phyloP scores from a whole-genome alignment of 1,140 invertebrate species.

The Drosophila ambigua region DNA sequence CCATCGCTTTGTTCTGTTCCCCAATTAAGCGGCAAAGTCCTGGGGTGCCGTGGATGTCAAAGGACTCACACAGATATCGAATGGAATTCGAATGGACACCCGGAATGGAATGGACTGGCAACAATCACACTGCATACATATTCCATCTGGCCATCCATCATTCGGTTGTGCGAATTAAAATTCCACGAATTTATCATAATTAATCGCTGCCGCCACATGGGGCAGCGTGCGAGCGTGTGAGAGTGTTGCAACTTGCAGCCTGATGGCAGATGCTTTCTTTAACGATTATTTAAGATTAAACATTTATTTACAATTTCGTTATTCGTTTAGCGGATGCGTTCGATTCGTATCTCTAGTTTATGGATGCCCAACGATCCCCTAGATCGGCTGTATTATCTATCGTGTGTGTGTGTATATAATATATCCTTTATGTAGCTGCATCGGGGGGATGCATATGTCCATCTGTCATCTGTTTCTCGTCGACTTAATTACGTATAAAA shows the following conservation, averaged over 20 bases:
- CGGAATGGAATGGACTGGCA: neutral
- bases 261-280: constrained; percentile 28
- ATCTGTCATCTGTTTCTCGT: constrained; percentile 45
- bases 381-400: constrained; percentile 31
- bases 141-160: constrained; percentile 70
- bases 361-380: constrained; percentile 26
- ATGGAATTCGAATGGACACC: constrained; percentile 24
- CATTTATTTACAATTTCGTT: constrained; percentile 75
- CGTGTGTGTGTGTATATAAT: constrained; percentile 21
- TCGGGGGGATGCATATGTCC: constrained; percentile 28
- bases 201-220: constrained; percentile 54
- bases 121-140: neutral
- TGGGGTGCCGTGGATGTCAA: constrained; percentile 30
- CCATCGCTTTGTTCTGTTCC: neutral
- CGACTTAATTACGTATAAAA: constrained; percentile 80
- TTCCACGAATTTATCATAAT: constrained; percentile 71
- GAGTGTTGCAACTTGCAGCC: neutral
- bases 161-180: constrained; percentile 55
- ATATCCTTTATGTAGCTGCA: constrained; percentile 11
- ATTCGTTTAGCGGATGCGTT: constrained; percentile 46
- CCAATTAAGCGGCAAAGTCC: constrained; percentile 72
- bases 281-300: constrained; percentile 67
- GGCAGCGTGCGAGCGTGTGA: neutral
- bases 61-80: constrained; percentile 46
- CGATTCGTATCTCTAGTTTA: constrained; percentile 40